These are phyloP conservation scores for Dryocosmus kuriphilus DNA, from an alignment of 2,888 invertebrate species.

Conservation along the genomic window DNA sequence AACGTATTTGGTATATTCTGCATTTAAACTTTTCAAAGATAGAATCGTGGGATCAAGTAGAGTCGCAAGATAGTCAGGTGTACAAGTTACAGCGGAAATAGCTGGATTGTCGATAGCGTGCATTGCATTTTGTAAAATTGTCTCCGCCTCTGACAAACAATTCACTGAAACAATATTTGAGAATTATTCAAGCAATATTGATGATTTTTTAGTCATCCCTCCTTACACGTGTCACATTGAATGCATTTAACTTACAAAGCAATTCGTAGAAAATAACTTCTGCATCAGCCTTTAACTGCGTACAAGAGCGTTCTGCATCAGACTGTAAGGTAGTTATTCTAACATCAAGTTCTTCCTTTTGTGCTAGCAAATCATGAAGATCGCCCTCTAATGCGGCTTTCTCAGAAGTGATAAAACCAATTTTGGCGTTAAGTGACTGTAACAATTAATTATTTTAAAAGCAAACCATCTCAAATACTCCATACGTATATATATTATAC, in stretches of 20 bases:
- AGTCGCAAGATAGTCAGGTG: slow-evolving; percentile 81
- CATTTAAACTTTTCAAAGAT: slow-evolving; percentile 71
- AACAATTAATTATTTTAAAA: slow-evolving; percentile 45
- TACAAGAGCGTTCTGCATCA: slow-evolving; percentile 72
- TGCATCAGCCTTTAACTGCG: slow-evolving; percentile 68
- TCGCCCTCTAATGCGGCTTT: slow-evolving; percentile 83
- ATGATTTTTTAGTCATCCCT: neutral
- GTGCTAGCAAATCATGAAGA: slow-evolving; percentile 83
- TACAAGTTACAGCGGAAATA: slow-evolving; percentile 82
- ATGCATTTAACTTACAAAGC: slow-evolving; percentile 65
- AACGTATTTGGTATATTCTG: slow-evolving; percentile 68
- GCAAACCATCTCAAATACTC: neutral
- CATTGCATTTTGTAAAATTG: slow-evolving; percentile 79
- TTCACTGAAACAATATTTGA: slow-evolving; percentile 69
- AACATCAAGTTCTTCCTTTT: slow-evolving; percentile 84
- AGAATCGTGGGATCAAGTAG: slow-evolving; percentile 77
- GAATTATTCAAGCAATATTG: slow-evolving; percentile 22
- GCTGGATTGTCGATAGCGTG: slow-evolving; percentile 85
- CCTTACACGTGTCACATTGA: neutral
- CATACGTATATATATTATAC: neutral
- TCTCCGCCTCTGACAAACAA: slow-evolving; percentile 77
- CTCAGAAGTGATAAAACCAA: slow-evolving; percentile 82
- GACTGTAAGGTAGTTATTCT: slow-evolving; percentile 80
- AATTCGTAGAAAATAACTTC: slow-evolving; percentile 71
- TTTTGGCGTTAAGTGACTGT: slow-evolving; percentile 83